phyloP scores from a whole-genome alignment of 1,140 invertebrate genomes.

The Tribolium castaneum region DNA sequence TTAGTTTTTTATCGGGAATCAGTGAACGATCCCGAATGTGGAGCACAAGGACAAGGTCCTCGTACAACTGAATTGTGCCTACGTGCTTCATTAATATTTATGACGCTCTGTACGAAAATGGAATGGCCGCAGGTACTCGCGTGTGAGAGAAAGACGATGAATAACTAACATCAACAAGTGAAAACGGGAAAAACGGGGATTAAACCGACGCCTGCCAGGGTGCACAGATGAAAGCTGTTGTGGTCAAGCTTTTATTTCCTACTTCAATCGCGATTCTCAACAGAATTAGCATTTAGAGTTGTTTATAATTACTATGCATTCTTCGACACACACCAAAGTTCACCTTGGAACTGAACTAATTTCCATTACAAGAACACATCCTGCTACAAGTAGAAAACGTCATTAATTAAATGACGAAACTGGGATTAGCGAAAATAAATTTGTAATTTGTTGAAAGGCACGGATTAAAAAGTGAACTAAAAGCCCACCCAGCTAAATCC shows the following conservation, averaged over 20 bases:
- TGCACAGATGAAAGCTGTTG: not conserved
- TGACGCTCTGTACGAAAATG: conserved; percentile 15
- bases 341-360: not conserved
- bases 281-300: not conserved
- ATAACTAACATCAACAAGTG: conserved; percentile 35
- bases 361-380: not conserved
- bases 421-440: too few species aligned
- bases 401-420: not conserved
- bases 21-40: conserved; percentile 31
- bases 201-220: not conserved
- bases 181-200: conserved; percentile 32
- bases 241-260: too few species aligned
- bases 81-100: conserved; percentile 41
- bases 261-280: too few species aligned
- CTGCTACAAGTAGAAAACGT: not conserved
- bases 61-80: conserved; percentile 8
- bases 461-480: too few species aligned
- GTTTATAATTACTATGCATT: not conserved
- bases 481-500: too few species aligned
- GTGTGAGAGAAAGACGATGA: conserved; percentile 32
- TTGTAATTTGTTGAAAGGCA: too few species aligned
- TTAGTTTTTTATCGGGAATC: not conserved
- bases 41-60: conserved; percentile 48
- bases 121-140: conserved; percentile 25
- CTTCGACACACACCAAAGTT: not conserved